A percentile compares a stretch with the other conserved stretches of the same genome.
These are phyloP conservation scores for Zaprionus vittiger DNA, from an alignment of 1,140 invertebrate species.

Conservation along the genomic window DNA sequence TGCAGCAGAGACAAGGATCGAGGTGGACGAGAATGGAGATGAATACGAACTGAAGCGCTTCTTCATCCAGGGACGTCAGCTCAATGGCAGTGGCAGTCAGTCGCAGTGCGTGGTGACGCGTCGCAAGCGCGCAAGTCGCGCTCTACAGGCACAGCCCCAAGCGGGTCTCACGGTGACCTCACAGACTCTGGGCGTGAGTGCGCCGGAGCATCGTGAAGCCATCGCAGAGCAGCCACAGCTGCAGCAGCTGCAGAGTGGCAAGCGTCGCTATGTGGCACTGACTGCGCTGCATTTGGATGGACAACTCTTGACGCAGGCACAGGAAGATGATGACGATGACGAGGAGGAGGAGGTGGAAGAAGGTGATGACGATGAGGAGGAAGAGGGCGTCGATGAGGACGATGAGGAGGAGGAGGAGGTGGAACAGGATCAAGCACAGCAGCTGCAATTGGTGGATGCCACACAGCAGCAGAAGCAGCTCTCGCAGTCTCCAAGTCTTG, in stretches of 20 bases:
- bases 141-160: not conserved
- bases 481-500: slow-evolving; percentile 16
- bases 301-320: slow-evolving; percentile 3
- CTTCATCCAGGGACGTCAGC: slow-evolving; percentile 72
- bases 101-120: slow-evolving; percentile 75
- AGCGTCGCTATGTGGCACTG: slow-evolving; percentile 61
- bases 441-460: slow-evolving; percentile 4
- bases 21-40: slow-evolving; percentile 78
- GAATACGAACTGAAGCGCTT: slow-evolving; percentile 78
- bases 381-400: not conserved
- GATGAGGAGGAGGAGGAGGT: not conserved
- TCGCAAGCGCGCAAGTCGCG: slow-evolving; percentile 59
- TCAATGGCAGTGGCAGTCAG: slow-evolving; percentile 67
- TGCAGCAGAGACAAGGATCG: slow-evolving; percentile 64
- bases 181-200: slow-evolving; percentile 48
- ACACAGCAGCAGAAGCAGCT: slow-evolving; percentile 18
- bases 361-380: not conserved
- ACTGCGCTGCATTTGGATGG: slow-evolving; percentile 48
- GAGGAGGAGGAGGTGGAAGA: slow-evolving; percentile 34
- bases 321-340: slow-evolving; percentile 10
- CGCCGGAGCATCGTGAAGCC: slow-evolving; percentile 55
- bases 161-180: slow-evolving; percentile 50
- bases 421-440: not conserved
- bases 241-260: slow-evolving; percentile 4
- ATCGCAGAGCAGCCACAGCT: not conserved